Evolutionary conservation across 2,797 vertebrate genomes (phyloP).

Genomic region (Clarias platycephalus): DNA sequence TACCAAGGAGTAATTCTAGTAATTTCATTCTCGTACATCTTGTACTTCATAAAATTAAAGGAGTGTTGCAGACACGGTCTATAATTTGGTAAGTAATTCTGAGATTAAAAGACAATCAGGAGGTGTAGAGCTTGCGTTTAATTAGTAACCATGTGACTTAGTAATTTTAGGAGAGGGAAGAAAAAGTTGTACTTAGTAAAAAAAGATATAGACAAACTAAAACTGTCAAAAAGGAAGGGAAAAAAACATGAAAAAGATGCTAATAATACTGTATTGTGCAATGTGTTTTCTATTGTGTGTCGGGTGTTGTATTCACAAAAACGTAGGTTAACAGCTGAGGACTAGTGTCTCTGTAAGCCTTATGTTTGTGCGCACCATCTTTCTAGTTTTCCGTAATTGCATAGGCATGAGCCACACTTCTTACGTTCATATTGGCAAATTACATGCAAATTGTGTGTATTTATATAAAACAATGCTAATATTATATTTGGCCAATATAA

Average conservation of each 20-base stretch:
- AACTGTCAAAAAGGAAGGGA: not conserved
- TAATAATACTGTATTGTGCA: not conserved
- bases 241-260: not conserved
- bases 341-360: conserved; percentile 38
- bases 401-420: conserved; percentile 59
- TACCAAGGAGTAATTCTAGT: conserved; percentile 16
- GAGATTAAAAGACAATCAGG: conserved; percentile 18
- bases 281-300: not conserved
- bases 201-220: not conserved
- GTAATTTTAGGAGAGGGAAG: not conserved
- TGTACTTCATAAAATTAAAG: conserved; percentile 35
- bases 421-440: conserved; percentile 51
- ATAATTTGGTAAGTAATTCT: conserved; percentile 33
- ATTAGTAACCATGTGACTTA: not conserved
- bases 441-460: not conserved
- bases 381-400: conserved; percentile 62
- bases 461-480: not conserved
- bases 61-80: not conserved
- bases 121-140: conserved; percentile 11
- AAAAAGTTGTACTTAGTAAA: not conserved
- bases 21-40: not conserved
- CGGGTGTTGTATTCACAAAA: conserved; percentile 5
- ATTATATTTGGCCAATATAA: not conserved
- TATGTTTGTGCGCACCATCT: conserved; percentile 58
- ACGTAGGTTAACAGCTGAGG: conserved; percentile 42